A percentile compares a stretch with the other conserved stretches of the same genome.
Evolutionary conservation across 23 tunicate genomes (phyloP).

Genomic region (Botrylloides violaceus): DNA sequence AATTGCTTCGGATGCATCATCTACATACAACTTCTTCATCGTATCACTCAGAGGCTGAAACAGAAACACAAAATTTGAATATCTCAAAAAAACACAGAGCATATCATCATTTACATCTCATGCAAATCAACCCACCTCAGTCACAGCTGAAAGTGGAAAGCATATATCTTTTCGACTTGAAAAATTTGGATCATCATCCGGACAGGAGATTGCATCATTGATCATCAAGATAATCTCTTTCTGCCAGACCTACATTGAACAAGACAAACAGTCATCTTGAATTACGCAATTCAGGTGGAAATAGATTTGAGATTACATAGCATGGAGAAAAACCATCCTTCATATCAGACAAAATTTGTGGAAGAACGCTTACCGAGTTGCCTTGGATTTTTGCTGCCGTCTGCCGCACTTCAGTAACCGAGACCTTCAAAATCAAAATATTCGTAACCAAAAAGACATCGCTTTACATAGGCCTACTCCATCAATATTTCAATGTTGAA

Average conservation of each 20-base stretch:
- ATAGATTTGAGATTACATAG: background rate
- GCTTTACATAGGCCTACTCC: too few relatives aligned
- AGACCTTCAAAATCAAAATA: too few relatives aligned
- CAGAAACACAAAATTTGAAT: background rate
- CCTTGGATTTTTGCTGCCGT: too few relatives aligned
- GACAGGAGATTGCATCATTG: slow-evolving; percentile 24
- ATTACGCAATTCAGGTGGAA: background rate
- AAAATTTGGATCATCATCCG: slow-evolving; percentile 26
- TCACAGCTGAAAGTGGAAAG: slow-evolving; percentile 32
- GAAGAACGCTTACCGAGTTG: too few relatives aligned
- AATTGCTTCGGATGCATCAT: slow-evolving; percentile 2
- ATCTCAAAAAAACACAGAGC: background rate
- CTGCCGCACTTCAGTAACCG: too few relatives aligned
- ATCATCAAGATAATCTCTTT: slow-evolving; percentile 22
- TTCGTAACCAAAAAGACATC: too few relatives aligned
- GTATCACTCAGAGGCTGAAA: background rate
- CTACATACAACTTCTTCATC: slow-evolving; percentile 4
- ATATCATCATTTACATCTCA: background rate
- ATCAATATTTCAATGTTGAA: too few relatives aligned
- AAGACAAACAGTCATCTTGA: background rate
- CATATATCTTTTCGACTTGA: slow-evolving; percentile 15
- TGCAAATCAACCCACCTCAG: slow-evolving; percentile 22
- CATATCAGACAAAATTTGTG: too few relatives aligned
- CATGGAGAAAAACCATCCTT: too few relatives aligned
- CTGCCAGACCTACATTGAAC: slow-evolving; percentile 34